phyloP scores from a whole-genome alignment of 2,113 vertebrate genomes.

The Elephas maximus region DNA sequence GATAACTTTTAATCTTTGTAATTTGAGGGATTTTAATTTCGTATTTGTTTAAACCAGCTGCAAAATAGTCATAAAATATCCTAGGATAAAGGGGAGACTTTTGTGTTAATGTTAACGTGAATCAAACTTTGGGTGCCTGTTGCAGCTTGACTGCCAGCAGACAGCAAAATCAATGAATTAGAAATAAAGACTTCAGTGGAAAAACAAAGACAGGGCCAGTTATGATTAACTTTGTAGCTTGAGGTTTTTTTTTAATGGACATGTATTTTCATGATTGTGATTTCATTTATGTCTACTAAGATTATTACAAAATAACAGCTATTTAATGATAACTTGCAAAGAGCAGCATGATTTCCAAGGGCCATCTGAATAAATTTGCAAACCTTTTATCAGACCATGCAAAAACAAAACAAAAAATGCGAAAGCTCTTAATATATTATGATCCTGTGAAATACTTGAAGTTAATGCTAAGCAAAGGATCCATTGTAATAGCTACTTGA shows the following conservation, averaged over 20 bases:
- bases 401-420: not conserved
- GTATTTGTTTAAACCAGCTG: slow-evolving; percentile 6
- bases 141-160: not conserved
- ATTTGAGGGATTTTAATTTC: slow-evolving; percentile 39
- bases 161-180: not conserved
- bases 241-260: not conserved
- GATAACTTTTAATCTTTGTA: not conserved
- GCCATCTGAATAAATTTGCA: not conserved
- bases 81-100: not conserved
- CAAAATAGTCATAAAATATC: not conserved
- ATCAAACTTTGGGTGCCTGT: not conserved
- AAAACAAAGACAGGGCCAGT: slow-evolving; percentile 5
- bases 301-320: slow-evolving; percentile 19
- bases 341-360: not conserved
- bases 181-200: not conserved
- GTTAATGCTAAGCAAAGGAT: not conserved
- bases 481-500: not conserved
- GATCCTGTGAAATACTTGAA: not conserved
- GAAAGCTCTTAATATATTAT: not conserved
- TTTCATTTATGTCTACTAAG: slow-evolving; percentile 15
- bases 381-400: not conserved
- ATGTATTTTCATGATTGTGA: slow-evolving; percentile 7
- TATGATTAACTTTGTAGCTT: not conserved
- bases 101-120: not conserved
- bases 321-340: not conserved